phyloP scores from a whole-genome alignment of 2,113 vertebrate genomes.

The Patagioenas fasciata region DNA sequence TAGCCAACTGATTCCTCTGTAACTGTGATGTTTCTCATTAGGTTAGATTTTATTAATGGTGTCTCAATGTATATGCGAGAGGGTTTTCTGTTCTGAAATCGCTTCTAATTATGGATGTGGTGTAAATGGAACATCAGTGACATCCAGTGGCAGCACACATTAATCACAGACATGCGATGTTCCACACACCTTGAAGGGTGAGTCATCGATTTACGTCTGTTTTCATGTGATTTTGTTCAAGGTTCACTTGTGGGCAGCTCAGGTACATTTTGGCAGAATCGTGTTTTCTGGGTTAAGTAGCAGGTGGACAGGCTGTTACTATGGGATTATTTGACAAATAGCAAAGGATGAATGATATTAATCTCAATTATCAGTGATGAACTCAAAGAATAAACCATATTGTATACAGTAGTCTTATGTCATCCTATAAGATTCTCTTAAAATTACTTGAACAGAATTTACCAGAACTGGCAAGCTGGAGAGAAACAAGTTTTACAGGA shows the following conservation, averaged over 20 bases:
- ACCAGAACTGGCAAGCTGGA: neutral
- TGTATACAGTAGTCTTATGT: neutral
- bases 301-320: neutral
- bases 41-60: neutral
- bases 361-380: neutral
- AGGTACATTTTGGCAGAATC: neutral
- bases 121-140: neutral
- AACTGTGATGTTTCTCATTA: neutral
- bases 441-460: neutral
- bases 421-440: neutral
- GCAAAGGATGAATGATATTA: neutral
- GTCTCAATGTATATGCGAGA: neutral
- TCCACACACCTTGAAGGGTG: neutral
- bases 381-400: neutral
- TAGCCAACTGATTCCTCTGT: neutral
- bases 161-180: neutral
- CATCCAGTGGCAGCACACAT: neutral
- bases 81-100: accelerated
- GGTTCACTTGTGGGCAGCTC: neutral
- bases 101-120: neutral
- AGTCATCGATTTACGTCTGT: neutral
- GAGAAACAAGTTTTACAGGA: neutral
- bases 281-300: neutral
- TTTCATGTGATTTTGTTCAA: neutral
- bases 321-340: neutral